Evolutionary conservation across 2,888 invertebrate species (phyloP).

Genomic region (Apantesis nais): DNA sequence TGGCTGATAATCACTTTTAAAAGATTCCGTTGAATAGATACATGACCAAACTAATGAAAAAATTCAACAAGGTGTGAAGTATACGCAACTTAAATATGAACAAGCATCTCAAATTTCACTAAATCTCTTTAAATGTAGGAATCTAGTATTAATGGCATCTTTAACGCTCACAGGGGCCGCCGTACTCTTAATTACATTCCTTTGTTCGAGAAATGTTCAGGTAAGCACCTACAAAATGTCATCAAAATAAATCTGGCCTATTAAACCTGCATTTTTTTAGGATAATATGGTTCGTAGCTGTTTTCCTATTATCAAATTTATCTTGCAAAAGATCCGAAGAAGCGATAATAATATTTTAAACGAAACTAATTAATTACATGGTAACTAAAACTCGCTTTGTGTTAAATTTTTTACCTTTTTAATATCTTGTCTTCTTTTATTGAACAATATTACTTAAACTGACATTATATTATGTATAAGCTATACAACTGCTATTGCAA

Average conservation of each 20-base stretch:
- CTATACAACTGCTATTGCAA: too few relatives aligned
- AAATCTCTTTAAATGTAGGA: conserved; percentile 34
- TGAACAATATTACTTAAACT: too few relatives aligned
- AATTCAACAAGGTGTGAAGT: not conserved
- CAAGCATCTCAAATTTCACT: conserved; percentile 28
- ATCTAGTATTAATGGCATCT: conserved; percentile 43
- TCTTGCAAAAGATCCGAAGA: not conserved
- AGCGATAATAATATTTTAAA: too few relatives aligned
- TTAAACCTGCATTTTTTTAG: conserved; percentile 20
- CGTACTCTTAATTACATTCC: conserved; percentile 46
- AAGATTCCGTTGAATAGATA: too few relatives aligned
- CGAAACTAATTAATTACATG: too few relatives aligned
- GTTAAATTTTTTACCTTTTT: too few relatives aligned
- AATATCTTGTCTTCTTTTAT: too few relatives aligned
- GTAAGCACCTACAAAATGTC: conserved; percentile 23
- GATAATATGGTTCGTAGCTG: conserved; percentile 23
- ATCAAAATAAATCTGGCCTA: conserved; percentile 8
- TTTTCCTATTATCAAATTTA: not conserved
- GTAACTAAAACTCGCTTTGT: too few relatives aligned
- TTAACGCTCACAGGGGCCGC: conserved; percentile 30
- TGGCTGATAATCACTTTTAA: too few relatives aligned
- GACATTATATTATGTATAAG: too few relatives aligned
- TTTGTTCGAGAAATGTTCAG: conserved; percentile 34
- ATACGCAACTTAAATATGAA: conserved; percentile 1
- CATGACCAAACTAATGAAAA: too few relatives aligned